Percentiles rank a stretch among this genome's conserved stretches.
Conservation (phyloP, 2,113 vertebrate genomes). For the Pelecanoides urinatrix region DNA sequence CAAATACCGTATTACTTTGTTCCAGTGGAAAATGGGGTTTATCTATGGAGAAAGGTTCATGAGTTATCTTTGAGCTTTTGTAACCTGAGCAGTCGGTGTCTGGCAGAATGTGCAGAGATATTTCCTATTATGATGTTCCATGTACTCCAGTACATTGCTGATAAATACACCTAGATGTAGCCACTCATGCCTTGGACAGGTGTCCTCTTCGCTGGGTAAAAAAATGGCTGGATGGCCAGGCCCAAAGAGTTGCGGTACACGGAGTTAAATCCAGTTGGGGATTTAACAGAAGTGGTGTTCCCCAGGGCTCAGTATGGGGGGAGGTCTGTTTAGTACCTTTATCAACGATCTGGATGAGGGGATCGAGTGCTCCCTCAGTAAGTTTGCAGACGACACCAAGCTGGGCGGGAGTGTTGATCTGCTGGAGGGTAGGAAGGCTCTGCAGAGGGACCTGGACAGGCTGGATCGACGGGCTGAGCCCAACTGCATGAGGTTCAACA, state of each 20-base stretch:
- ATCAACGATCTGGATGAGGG: rapidly evolving
- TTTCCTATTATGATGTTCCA: background rate
- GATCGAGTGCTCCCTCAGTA: background rate
- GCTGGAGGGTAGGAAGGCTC: background rate
- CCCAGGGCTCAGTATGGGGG: background rate
- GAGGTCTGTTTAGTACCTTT: background rate
- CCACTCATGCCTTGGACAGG: background rate
- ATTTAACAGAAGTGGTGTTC: rapidly evolving
- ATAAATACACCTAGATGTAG: background rate
- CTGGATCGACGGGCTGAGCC: no score
- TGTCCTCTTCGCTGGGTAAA: rapidly evolving
- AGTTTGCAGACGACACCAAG: background rate
- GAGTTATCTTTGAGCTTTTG: background rate
- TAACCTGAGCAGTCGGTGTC: background rate
- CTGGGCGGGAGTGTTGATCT: no score
- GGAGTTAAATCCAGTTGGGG: rapidly evolving
- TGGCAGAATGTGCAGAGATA: background rate
- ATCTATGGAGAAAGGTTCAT: background rate
- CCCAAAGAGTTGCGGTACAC: background rate
- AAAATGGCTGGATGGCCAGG: rapidly evolving
- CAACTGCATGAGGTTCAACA: no score
- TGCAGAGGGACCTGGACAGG: background rate
- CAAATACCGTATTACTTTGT: background rate
- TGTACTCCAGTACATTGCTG: background rate
- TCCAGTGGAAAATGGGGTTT: background rate